Evolutionary conservation across 2,888 invertebrate species (phyloP), one percentile per base, ranked within the genome.

Genomic region (Automeris io): DNA sequence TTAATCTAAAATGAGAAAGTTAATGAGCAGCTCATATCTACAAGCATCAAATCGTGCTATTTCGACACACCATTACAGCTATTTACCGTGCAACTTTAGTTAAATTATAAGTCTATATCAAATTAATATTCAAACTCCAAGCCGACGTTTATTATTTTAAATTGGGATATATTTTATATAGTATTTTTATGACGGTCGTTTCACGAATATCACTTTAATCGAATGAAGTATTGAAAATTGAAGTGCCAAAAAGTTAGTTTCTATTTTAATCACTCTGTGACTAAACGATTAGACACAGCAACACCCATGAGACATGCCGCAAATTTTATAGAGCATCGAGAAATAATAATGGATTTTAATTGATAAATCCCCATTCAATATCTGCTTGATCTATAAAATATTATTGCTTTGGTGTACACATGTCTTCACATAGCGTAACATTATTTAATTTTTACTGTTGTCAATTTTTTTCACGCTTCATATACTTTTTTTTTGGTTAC

Each of bases 251-350:
- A 49, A 46, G 39, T 43, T 47, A 42, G 39, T 45, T 43, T 44
- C 37, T 46, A 41, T 38, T 37, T 36, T 37, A 33, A 39, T 42
- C 42, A 44, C 37, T 25, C 40, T 45, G 47, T 42, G 39, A 35
- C 43, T 13, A 47, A 53, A 42, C 39, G 36, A 55, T 51, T 51
- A 38, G 43, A 23, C 16, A 49, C 41, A 46, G 40, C 42, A 37
- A 35, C 26, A 40, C 24, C 25, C 11, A 34, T 25, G 9, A 22
- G 23, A 13, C 12, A 13, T 31, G 29, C 21, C 40, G 31, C 29
- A 21, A 33, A 19, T 16, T 12, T 24, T 13, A 16, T 26, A 16
- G 16, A 29, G n/a, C 29, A 16, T n/a, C 7, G 29, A 16, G 29
- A 29, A 39, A 29, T 32, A 34, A 24, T 21, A 39, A 34, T 29